Conservation (phyloP, 1,140 invertebrate genomes). For the Zaprionus tsacasi region DNA sequence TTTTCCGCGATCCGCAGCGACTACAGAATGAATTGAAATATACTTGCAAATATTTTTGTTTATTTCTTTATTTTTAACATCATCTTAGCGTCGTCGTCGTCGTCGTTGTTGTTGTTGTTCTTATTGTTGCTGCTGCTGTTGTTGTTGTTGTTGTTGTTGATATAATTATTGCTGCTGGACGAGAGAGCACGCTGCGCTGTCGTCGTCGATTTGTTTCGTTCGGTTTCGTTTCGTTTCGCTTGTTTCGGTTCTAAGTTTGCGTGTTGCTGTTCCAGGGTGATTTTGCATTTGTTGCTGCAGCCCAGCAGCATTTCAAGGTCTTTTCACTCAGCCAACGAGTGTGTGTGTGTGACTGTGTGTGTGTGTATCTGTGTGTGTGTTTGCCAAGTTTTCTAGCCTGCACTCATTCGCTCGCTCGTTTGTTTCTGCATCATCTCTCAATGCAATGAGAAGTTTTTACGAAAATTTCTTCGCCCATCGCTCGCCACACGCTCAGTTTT, state of each 20-base stretch:
- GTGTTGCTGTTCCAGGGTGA: slow-evolving; percentile 76
- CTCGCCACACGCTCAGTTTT: slow-evolving; percentile 57
- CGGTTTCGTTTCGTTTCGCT: slow-evolving; percentile 76
- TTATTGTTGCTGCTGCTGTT: slow-evolving; percentile 38
- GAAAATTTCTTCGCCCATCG: slow-evolving; percentile 71
- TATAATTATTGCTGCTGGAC: slow-evolving; percentile 39
- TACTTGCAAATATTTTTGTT: slow-evolving; percentile 64
- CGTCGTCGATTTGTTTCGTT: slow-evolving; percentile 56
- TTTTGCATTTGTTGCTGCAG: slow-evolving; percentile 64
- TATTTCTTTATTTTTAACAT: slow-evolving; percentile 69
- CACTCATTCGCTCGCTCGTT: slow-evolving; percentile 48
- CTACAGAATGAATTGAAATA: slow-evolving; percentile 38
- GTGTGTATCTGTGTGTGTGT: slow-evolving; percentile 44
- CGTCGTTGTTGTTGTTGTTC: slow-evolving; percentile 34
- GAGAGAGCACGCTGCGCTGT: slow-evolving; percentile 30
- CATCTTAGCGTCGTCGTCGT: slow-evolving; percentile 33
- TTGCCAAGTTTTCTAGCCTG: slow-evolving; percentile 72
- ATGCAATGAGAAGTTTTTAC: slow-evolving; percentile 65
- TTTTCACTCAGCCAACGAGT: slow-evolving; percentile 46
- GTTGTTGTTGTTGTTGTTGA: slow-evolving; percentile 43
- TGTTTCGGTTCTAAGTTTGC: slow-evolving; percentile 78
- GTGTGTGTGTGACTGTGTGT: neutral
- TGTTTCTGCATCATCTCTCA: slow-evolving; percentile 69
- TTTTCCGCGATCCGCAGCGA: slow-evolving; percentile 9
- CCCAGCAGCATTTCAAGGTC: slow-evolving; percentile 76